These are phyloP conservation scores for Paradoxurus hermaphroditus DNA, from an alignment of 2,113 vertebrate genomes.

Conservation along the genomic window DNA sequence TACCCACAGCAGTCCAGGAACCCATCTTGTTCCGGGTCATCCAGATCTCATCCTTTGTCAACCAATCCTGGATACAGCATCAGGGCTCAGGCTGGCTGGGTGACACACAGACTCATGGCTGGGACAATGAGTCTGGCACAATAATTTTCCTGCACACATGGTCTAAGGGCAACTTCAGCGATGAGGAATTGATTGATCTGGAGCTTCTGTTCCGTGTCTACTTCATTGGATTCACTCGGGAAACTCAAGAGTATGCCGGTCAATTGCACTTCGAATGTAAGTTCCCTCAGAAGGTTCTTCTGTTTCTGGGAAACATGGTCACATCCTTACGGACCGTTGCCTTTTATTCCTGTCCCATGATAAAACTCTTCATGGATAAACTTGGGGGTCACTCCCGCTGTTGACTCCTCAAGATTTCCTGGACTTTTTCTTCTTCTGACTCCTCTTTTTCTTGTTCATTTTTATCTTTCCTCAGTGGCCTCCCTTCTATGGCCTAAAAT, in stretches of 20 bases:
- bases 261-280: background rate
- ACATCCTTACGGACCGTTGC: background rate
- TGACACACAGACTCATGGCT: background rate
- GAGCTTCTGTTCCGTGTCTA: background rate
- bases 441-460: background rate
- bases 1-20: background rate
- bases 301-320: background rate
- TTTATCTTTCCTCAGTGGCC: background rate
- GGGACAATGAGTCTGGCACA: background rate
- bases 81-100: background rate
- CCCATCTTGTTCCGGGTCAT: background rate
- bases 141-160: background rate
- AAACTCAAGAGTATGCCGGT: background rate
- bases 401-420: background rate
- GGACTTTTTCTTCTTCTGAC: background rate
- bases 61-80: background rate
- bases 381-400: background rate
- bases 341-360: background rate
- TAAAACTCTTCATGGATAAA: background rate
- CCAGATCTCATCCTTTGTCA: background rate
- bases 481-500: background rate
- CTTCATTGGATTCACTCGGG: background rate
- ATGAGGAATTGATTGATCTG: background rate
- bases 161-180: background rate
- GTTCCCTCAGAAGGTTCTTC: background rate